These are phyloP conservation scores for Psilopsiagon aymara DNA, from an alignment of 2,113 vertebrate species.

Conservation along the genomic window DNA sequence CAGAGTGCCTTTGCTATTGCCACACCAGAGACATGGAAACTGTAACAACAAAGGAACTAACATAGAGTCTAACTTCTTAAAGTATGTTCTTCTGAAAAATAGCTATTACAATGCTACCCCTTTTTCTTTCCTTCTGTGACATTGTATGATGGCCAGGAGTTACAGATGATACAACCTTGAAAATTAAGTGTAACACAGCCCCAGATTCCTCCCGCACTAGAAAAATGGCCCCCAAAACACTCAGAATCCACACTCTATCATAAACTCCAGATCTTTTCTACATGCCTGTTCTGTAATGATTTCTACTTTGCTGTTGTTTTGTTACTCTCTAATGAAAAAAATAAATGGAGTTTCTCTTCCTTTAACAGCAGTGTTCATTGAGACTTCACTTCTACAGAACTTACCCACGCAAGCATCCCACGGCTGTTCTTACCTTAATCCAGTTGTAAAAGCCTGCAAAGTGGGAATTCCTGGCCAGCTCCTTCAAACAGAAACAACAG, in stretches of 20 bases:
- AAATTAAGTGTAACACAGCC: neutral
- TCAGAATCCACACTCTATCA: neutral
- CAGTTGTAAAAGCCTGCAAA: constrained; percentile 76
- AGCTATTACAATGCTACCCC: neutral
- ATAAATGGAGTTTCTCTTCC: neutral
- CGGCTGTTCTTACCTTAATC: constrained; percentile 77
- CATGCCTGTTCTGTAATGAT: neutral
- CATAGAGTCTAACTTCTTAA: neutral
- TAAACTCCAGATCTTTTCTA: neutral
- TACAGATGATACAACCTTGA: neutral
- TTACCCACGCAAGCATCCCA: neutral
- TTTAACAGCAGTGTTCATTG: neutral
- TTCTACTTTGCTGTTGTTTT: neutral
- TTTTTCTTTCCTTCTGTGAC: neutral
- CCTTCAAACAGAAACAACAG: constrained; percentile 75
- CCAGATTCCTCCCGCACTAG: neutral
- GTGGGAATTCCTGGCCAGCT: constrained; percentile 79
- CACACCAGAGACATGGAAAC: neutral
- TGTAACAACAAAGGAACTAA: neutral
- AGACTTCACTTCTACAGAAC: neutral
- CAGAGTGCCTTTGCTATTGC: neutral
- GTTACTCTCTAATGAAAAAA: neutral
- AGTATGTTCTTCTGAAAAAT: neutral
- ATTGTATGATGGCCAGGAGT: neutral
- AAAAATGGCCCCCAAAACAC: neutral